A percentile compares a stretch with the other conserved stretches of the same genome.
phyloP scores from a whole-genome alignment of 2,797 vertebrate genomes.

The Poliocrania exsul region DNA sequence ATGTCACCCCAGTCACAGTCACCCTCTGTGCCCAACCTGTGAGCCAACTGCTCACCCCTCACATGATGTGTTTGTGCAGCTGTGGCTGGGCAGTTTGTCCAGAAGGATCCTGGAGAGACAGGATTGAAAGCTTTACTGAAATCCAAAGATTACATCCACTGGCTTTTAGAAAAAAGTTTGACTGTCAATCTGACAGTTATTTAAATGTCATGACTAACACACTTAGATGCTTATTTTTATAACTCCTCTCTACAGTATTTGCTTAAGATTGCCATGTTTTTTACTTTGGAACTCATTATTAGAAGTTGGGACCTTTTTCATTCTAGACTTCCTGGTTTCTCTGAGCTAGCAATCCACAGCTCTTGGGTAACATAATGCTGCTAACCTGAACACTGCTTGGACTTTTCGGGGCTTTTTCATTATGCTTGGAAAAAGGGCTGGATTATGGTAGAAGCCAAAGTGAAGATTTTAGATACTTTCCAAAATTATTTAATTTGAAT shows the following conservation, averaged over 20 bases:
- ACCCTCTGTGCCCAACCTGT: background rate
- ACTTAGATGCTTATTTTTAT: background rate
- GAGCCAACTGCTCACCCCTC: background rate
- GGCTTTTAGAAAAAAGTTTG: background rate
- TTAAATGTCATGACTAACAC: background rate
- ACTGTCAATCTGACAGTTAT: background rate
- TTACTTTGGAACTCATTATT: background rate
- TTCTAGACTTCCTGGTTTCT: background rate
- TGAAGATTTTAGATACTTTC: background rate
- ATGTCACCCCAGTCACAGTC: background rate
- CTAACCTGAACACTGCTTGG: background rate
- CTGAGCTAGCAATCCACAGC: background rate
- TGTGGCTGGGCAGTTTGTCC: background rate
- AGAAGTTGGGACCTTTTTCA: background rate
- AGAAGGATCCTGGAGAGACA: background rate
- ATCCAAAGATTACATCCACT: background rate
- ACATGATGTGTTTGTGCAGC: background rate
- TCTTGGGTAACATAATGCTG: background rate
- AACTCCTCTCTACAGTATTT: background rate
- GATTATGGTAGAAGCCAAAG: background rate
- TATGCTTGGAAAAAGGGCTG: background rate
- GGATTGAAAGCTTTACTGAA: background rate
- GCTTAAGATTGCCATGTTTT: background rate
- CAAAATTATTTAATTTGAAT: background rate
- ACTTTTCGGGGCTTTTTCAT: background rate